Conservation (phyloP, 2,888 invertebrate species). For the Melitaea athalia region DNA sequence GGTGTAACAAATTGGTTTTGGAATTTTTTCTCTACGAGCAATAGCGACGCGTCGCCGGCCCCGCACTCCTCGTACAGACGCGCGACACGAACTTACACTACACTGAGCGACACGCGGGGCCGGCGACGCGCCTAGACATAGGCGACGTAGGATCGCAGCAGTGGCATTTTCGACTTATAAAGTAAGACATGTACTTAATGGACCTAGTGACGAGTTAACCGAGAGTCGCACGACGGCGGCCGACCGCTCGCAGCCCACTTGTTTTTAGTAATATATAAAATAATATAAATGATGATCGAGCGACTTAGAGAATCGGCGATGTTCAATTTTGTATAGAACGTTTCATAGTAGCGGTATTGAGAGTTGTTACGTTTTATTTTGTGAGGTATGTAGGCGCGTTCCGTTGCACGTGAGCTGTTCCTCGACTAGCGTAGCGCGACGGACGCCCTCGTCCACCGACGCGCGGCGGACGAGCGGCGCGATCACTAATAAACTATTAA, state of each 20-base stretch:
- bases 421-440: slow-evolving; percentile 42
- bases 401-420: slow-evolving; percentile 48
- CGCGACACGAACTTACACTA: slow-evolving; percentile 17
- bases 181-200: slow-evolving; percentile 78
- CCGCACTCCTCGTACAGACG: slow-evolving; percentile 17
- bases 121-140: slow-evolving; percentile 51
- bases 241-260: slow-evolving; percentile 71
- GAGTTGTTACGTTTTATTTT: slow-evolving; percentile 78
- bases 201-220: slow-evolving; percentile 67
- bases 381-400: slow-evolving; percentile 63
- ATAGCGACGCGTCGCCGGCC: slow-evolving; percentile 53
- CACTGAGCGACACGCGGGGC: not conserved
- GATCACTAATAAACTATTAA: slow-evolving; percentile 75
- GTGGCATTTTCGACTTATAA: slow-evolving; percentile 79
- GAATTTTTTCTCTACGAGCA: slow-evolving; percentile 77
- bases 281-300: slow-evolving; percentile 52
- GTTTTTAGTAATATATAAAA: slow-evolving; percentile 60
- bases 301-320: slow-evolving; percentile 79
- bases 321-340: slow-evolving; percentile 82
- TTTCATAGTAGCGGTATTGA: slow-evolving; percentile 79
- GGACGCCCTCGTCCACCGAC: slow-evolving; percentile 34
- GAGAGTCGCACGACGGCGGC: slow-evolving; percentile 59
- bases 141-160: slow-evolving; percentile 79
- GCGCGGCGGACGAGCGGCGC: slow-evolving; percentile 49
- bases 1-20: slow-evolving; percentile 80